Evolutionary conservation across 1,140 invertebrate species (phyloP).

Genomic region (Meteorus sp.): DNA sequence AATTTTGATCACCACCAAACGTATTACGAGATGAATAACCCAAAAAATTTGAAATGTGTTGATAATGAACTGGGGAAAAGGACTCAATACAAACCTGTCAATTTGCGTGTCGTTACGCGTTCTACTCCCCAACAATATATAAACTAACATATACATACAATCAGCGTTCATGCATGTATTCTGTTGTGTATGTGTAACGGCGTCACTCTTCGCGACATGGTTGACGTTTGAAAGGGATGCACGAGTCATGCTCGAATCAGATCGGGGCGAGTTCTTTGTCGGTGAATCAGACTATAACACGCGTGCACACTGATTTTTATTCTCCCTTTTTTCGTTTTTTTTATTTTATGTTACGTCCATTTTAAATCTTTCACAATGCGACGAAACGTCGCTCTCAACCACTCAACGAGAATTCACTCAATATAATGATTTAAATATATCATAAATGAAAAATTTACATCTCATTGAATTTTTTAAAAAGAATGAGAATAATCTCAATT

Average conservation of each 20-base stretch:
- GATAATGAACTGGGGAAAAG: constrained; percentile 18
- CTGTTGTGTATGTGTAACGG: constrained; percentile 30
- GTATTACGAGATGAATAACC: no score
- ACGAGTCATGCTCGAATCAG: constrained; percentile 34
- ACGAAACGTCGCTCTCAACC: no score
- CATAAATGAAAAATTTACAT: no score
- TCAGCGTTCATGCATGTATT: neutral
- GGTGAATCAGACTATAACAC: constrained; percentile 27
- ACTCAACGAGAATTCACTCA: no score
- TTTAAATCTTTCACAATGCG: no score
- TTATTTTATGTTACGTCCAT: neutral
- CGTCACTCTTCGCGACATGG: constrained; percentile 33
- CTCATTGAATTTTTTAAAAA: no score
- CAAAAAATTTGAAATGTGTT: constrained; percentile 19
- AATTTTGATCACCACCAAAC: no score
- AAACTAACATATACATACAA: constrained; percentile 13
- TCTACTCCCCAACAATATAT: no score
- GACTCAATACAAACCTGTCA: constrained; percentile 35
- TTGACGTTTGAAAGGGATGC: constrained; percentile 38
- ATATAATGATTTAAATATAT: no score
- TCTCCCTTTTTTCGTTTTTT: constrained; percentile 27
- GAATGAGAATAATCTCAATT: no score
- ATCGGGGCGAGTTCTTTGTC: constrained; percentile 30
- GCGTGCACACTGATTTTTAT: constrained; percentile 28
- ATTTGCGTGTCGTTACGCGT: constrained; percentile 34